Percentiles rank a stretch among this genome's conserved stretches.
phyloP scores from a whole-genome alignment of 2,113 vertebrate species.

The Psilopogon haemacephalus region DNA sequence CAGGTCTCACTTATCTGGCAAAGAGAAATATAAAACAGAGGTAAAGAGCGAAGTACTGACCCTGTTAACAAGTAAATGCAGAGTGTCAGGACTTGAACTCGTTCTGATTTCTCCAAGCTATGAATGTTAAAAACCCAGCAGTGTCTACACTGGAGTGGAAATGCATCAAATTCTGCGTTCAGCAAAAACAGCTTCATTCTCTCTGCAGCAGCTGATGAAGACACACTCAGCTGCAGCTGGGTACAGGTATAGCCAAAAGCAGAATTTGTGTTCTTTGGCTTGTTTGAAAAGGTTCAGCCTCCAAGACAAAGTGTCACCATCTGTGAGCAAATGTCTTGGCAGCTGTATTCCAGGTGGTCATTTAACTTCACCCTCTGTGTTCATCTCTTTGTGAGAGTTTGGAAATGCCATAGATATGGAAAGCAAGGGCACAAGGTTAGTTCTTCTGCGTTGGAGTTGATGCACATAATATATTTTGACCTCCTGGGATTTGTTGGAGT shows the following conservation, averaged over 20 bases:
- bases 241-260: background rate
- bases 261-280: background rate
- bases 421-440: constrained; percentile 52
- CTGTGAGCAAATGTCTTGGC: background rate
- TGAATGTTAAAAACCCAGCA: background rate
- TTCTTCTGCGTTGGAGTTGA: background rate
- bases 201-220: background rate
- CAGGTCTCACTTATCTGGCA: background rate
- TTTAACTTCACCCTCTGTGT: background rate
- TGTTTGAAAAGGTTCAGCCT: background rate
- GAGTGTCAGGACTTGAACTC: background rate
- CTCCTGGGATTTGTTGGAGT: background rate
- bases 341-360: constrained; percentile 24
- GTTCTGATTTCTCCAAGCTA: background rate
- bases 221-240: fast-evolving
- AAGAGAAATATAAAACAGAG: background rate
- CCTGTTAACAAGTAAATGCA: background rate
- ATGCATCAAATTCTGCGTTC: background rate
- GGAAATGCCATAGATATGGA: constrained; percentile 38
- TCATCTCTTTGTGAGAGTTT: background rate
- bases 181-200: background rate
- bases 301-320: background rate
- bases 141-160: background rate
- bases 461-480: background rate
- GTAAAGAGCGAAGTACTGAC: background rate